Conservation (phyloP, 2,113 vertebrate species). For the Mobula hypostoma region DNA sequence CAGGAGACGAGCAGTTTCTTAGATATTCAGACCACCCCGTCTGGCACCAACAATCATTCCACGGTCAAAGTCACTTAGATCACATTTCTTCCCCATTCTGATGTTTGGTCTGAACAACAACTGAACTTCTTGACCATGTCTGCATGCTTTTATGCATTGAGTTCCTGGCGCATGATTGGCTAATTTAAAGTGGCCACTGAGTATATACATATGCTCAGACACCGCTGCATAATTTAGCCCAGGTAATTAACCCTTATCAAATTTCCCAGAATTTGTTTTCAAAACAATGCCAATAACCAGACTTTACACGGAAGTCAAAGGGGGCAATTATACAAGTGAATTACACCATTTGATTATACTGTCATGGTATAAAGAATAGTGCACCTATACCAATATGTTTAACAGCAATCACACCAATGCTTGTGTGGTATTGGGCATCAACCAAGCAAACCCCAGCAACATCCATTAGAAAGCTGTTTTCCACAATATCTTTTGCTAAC, state of each 20-base stretch:
- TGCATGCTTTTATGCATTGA: too few relatives aligned
- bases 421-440: neutral
- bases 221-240: neutral
- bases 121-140: too few relatives aligned
- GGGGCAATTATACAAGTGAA: neutral
- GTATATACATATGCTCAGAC: neutral
- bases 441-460: too few relatives aligned
- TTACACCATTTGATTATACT: neutral
- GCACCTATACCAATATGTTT: neutral
- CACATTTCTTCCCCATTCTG: too few relatives aligned
- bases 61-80: too few relatives aligned
- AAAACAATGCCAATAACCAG: neutral
- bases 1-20: too few relatives aligned
- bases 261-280: neutral
- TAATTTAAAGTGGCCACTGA: too few relatives aligned
- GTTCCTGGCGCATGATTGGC: too few relatives aligned
- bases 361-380: neutral
- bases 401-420: neutral
- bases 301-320: neutral
- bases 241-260: neutral
- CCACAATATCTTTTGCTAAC: neutral
- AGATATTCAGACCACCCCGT: too few relatives aligned
- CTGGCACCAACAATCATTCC: too few relatives aligned
- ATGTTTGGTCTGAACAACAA: too few relatives aligned
- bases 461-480: neutral